phyloP scores from a whole-genome alignment of 1,140 invertebrate genomes.

The Ceratoteleas bidentatus region DNA sequence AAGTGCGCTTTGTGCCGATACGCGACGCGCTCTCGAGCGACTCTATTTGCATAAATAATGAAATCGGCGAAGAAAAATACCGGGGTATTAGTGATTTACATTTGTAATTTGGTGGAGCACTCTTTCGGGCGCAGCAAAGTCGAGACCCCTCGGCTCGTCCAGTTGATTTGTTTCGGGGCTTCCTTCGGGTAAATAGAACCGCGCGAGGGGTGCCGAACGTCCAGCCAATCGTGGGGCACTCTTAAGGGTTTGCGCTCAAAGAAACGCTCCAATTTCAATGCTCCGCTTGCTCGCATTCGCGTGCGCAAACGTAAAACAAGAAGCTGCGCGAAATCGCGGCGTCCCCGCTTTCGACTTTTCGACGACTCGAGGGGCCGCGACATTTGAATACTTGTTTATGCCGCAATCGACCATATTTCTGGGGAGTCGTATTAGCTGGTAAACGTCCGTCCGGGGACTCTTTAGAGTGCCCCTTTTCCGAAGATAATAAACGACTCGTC shows the following conservation, averaged over 20 bases:
- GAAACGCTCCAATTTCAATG: slow-evolving; percentile 64
- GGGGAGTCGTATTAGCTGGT: slow-evolving; percentile 44
- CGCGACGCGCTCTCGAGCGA: background rate
- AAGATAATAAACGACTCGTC: slow-evolving; percentile 37
- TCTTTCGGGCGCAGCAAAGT: slow-evolving; percentile 26
- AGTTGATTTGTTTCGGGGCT: slow-evolving; percentile 68
- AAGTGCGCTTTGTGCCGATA: slow-evolving; percentile 19
- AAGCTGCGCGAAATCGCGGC: slow-evolving; percentile 42
- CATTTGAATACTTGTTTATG: slow-evolving; percentile 61
- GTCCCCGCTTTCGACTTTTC: slow-evolving; percentile 26
- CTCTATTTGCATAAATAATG: slow-evolving; percentile 58
- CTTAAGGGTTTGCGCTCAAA: slow-evolving; percentile 65
- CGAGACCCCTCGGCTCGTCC: slow-evolving; percentile 55
- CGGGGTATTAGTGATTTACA: slow-evolving; percentile 58
- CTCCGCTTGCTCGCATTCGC: slow-evolving; percentile 50
- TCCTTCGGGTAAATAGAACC: slow-evolving; percentile 63
- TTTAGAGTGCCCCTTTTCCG: slow-evolving; percentile 40
- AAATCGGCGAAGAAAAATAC: slow-evolving; percentile 57
- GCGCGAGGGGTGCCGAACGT: slow-evolving; percentile 55
- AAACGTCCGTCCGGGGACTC: slow-evolving; percentile 45
- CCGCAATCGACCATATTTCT: slow-evolving; percentile 51
- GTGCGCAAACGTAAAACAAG: slow-evolving; percentile 42
- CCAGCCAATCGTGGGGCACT: slow-evolving; percentile 61
- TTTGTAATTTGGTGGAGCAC: slow-evolving; percentile 55
- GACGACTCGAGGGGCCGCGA: slow-evolving; percentile 34